These are phyloP conservation scores for Cyanoramphus novaezelandiae DNA, from an alignment of 2,113 vertebrate genomes.

Conservation along the genomic window DNA sequence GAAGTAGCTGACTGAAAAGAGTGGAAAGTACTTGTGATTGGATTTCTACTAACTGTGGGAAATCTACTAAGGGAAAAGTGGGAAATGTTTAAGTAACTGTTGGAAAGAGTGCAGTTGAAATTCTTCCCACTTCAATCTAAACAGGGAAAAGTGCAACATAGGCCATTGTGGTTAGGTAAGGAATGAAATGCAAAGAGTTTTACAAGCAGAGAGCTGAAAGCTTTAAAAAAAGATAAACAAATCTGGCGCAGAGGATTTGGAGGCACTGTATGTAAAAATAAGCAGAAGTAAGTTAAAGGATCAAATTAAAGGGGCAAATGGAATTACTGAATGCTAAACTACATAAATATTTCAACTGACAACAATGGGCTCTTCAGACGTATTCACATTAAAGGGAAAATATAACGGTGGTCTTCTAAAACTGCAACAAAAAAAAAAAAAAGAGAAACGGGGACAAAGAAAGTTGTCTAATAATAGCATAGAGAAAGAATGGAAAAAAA, in stretches of 20 bases:
- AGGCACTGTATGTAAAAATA: conserved; percentile 68
- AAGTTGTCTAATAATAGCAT: conserved; percentile 16
- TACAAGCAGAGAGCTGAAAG: conserved; percentile 68
- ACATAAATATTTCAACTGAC: conserved; percentile 64
- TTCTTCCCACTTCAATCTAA: conserved; percentile 68
- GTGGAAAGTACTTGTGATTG: conserved; percentile 14
- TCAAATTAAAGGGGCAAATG: conserved; percentile 63
- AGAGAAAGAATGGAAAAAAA: neutral
- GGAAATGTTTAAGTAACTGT: conserved; percentile 63
- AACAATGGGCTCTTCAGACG: conserved; percentile 57
- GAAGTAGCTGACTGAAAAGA: conserved; percentile 26
- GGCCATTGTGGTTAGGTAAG: conserved; percentile 65
- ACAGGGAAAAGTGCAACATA: conserved; percentile 61
- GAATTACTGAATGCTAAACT: conserved; percentile 66
- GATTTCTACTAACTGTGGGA: conserved; percentile 44
- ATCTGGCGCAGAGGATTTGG: conserved; percentile 35
- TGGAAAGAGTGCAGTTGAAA: conserved; percentile 62
- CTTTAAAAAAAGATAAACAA: conserved; percentile 67
- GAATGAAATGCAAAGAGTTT: conserved; percentile 71
- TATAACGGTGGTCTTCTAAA: conserved; percentile 54
- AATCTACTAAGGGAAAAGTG: conserved; percentile 42
- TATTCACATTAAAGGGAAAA: conserved; percentile 50
- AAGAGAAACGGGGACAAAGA: conserved; percentile 43
- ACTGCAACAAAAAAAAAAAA: conserved; percentile 15
- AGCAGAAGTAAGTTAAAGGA: conserved; percentile 66